A percentile compares a stretch with the other conserved stretches of the same genome.
phyloP scores from a whole-genome alignment of 2,888 invertebrate genomes.

The Acanthococcus lagerstroemiae region DNA sequence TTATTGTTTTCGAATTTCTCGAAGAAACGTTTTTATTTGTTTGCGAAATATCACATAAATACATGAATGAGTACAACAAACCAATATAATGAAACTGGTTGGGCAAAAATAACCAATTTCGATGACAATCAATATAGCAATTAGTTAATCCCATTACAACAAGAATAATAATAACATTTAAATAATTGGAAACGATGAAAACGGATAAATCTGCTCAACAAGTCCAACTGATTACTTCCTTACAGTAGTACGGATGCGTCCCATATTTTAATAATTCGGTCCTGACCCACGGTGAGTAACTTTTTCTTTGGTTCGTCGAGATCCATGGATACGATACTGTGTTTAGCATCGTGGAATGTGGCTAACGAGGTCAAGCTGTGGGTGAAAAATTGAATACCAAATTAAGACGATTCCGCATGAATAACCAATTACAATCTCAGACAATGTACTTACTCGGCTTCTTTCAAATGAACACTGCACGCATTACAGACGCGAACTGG shows the following conservation, averaged over 20 bases:
- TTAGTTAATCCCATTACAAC: constrained; percentile 5
- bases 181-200: neutral
- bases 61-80: neutral
- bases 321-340: constrained; percentile 77
- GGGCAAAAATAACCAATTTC: neutral
- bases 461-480: constrained; percentile 72
- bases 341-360: constrained; percentile 90
- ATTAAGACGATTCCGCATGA: neutral
- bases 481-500: constrained; percentile 90
- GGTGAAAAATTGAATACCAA: constrained; percentile 37
- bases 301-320: constrained; percentile 79
- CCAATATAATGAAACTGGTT: neutral
- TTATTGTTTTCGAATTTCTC: neutral
- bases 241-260: constrained; percentile 59
- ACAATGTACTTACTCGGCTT: constrained; percentile 63
- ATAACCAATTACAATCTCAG: neutral
- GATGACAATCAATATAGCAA: neutral
- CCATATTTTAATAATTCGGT: constrained; percentile 90
- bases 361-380: constrained; percentile 84
- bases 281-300: constrained; percentile 87
- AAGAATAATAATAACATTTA: constrained; percentile 11
- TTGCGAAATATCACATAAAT: neutral
- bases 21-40: neutral
- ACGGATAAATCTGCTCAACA: too few species aligned
- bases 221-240: too few species aligned